Percentiles rank a stretch among this genome's conserved stretches.
Conservation (phyloP, 2,888 invertebrate genomes). For the Artemia sp. region DNA sequence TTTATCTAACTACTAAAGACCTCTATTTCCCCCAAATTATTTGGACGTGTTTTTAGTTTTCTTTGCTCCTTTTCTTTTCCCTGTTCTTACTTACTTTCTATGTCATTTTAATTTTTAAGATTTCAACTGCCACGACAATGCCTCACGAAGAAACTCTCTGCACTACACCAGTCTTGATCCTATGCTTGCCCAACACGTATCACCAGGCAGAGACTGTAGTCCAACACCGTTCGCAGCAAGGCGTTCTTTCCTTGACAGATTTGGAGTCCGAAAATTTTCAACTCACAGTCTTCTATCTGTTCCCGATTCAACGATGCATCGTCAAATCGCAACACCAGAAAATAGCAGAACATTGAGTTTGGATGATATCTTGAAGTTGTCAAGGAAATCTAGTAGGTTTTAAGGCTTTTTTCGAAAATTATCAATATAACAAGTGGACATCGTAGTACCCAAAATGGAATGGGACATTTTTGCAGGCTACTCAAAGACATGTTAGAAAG, state of each 20-base stretch:
- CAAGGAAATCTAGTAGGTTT: constrained; percentile 46
- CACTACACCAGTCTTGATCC: constrained; percentile 17
- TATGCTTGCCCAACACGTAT: neutral
- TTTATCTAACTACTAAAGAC: too few relatives aligned
- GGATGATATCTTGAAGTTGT: constrained; percentile 65
- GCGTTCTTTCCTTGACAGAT: neutral
- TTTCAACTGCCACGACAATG: too few relatives aligned
- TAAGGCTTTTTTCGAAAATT: neutral
- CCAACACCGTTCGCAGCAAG: neutral
- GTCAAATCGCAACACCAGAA: neutral
- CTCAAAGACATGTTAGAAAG: too few relatives aligned
- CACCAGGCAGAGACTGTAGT: neutral
- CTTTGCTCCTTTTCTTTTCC: too few relatives aligned
- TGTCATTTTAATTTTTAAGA: too few relatives aligned
- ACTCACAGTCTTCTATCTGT: neutral
- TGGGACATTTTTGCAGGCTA: too few relatives aligned
- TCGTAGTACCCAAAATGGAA: too few relatives aligned
- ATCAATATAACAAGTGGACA: too few relatives aligned
- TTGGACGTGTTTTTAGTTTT: too few relatives aligned
- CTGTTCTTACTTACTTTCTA: too few relatives aligned
- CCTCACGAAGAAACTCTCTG: constrained; percentile 3
- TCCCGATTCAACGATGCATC: neutral
- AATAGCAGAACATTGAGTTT: constrained; percentile 56
- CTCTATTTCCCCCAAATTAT: too few relatives aligned
- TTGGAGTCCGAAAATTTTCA: neutral